phyloP scores from a whole-genome alignment of 1,140 invertebrate species.

The Linepithema humile region DNA sequence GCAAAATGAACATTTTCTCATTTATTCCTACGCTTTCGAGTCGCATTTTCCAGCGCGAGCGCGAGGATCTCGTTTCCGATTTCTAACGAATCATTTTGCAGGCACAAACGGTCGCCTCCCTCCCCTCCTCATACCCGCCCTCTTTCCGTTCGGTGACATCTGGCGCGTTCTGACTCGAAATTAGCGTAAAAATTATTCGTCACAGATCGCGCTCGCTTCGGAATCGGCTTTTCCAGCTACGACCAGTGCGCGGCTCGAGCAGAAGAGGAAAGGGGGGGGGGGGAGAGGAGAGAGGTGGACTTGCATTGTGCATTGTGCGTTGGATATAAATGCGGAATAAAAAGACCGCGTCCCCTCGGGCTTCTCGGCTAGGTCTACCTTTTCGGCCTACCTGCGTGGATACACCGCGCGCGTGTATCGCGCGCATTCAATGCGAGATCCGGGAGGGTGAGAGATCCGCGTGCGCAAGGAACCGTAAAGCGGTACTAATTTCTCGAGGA shows the following conservation, averaged over 20 bases:
- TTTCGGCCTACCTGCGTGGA: conserved; percentile 55
- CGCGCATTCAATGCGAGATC: conserved; percentile 50
- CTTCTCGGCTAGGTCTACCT: conserved; percentile 29
- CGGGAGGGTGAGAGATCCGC: conserved; percentile 23
- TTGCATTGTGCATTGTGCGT: conserved; percentile 66
- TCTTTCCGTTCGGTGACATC: conserved; percentile 52
- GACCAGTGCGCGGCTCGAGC: background rate
- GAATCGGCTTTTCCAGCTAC: background rate
- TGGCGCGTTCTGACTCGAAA: conserved; percentile 60
- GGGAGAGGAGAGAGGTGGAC: background rate
- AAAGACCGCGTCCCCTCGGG: conserved; percentile 38
- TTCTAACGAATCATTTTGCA: background rate
- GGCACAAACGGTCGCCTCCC: background rate
- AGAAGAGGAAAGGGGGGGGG: background rate
- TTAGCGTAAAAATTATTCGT: conserved; percentile 78
- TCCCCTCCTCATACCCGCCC: background rate
- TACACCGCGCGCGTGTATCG: background rate
- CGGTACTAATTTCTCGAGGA: conserved; percentile 74
- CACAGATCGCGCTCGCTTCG: conserved; percentile 63
- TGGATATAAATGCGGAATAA: conserved; percentile 73
- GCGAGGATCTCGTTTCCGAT: background rate
- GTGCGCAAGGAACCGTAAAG: conserved; percentile 72
- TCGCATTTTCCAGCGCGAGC: background rate
- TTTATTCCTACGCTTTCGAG: background rate
- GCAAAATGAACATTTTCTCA: background rate